These are phyloP conservation scores for Stichodactyla helianthus DNA, from an alignment of 64 coral and sea anemone genomes.

Conservation along the genomic window DNA sequence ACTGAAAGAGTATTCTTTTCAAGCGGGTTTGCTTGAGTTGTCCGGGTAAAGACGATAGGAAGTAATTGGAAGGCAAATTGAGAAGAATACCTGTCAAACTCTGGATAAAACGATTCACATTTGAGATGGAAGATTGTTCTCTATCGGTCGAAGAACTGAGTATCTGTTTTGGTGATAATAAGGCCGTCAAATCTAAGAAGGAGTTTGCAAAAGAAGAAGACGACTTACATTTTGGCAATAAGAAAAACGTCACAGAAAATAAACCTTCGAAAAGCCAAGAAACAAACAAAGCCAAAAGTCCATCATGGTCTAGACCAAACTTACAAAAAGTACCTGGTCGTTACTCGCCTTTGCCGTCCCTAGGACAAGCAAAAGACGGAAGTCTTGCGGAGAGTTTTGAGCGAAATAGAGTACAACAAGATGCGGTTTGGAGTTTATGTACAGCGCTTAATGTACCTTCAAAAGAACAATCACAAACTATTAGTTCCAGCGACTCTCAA, in stretches of 20 bases:
- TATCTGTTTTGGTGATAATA: conserved; percentile 2
- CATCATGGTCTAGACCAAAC: background rate
- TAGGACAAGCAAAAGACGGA: background rate
- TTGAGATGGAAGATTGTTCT: background rate
- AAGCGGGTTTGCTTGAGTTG: background rate
- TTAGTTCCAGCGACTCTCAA: background rate
- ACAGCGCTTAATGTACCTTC: background rate
- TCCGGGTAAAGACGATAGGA: background rate
- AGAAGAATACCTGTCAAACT: background rate
- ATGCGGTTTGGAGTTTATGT: background rate
- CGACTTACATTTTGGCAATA: background rate
- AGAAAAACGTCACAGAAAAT: background rate
- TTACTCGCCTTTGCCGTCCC: background rate
- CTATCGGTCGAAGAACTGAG: background rate
- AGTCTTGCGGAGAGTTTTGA: background rate
- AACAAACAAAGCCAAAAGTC: background rate
- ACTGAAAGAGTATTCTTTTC: no score
- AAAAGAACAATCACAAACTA: background rate
- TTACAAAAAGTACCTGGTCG: background rate
- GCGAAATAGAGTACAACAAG: background rate
- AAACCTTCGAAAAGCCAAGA: background rate
- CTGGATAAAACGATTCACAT: background rate
- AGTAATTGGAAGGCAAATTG: background rate
- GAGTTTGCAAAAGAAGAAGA: background rate
- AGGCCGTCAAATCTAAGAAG: background rate